Base-by-base conservation (phyloP, 2,888 invertebrate genomes). In the Eupithecia tripunctaria region DNA sequence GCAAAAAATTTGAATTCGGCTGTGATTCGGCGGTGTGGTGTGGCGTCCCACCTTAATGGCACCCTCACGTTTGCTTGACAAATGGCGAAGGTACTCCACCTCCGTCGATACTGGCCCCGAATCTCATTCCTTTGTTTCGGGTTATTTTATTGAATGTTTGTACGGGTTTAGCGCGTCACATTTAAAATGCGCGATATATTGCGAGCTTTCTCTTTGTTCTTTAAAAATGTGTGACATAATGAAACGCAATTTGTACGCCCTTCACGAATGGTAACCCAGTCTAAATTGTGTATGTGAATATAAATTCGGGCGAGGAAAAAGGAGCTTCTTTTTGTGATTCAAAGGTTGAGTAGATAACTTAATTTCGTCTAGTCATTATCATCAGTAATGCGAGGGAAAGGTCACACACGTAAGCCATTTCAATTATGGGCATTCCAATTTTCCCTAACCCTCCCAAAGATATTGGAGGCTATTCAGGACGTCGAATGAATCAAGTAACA, bases 1-100 rank as follows among this genome's bases (percentile, higher is more conserved):
- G 36, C 62, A 63, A 63, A 63, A 63, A 63, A 36, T n/a, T 63
- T 3, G 56, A 12, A 56, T 51, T 21, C 21, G 21, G 21, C 21
- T 51, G 51, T 51, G 18, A 63, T 36, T 63, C 62, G 32, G 32
- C 36, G n/a, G 18, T 36, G 60, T 29, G 32, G 32, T 32, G 62
- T 63, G 62, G 62, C 18, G 62, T 36, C n/a, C 32, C 21, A 64
- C 63, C 63, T 41, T 64, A 91, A 93, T 93, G 91, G 88, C 84
- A 88, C 87, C 86, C 88, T 90, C 88, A 90, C 90, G 89, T 89
- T 89, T 88, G 85, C 86, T 88, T 90, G 91, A 91, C 88, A 91
- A 91, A 91, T 90, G 82, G 87, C 83, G 81, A 85, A 85, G 85
- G 78, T 76, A 80, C 78, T 78, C 75, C 77, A 76, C 80, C 79